phyloP scores from a whole-genome alignment of 2,113 vertebrate species.

The Callaeas wilsoni region DNA sequence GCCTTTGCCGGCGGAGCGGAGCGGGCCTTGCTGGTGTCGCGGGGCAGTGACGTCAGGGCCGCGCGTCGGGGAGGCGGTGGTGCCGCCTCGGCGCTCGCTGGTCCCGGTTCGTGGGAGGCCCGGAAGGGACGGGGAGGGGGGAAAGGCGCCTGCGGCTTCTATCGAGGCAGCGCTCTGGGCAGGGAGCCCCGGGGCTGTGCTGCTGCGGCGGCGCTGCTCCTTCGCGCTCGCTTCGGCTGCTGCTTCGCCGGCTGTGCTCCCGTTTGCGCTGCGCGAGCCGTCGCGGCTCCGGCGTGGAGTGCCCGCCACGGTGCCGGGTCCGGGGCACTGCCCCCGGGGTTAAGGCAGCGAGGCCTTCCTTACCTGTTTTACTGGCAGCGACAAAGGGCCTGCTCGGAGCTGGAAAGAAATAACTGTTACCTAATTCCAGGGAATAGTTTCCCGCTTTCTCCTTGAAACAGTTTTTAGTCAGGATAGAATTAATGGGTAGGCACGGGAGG shows the following conservation, averaged over 20 bases:
- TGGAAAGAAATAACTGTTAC: accelerated
- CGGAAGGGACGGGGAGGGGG: not conserved
- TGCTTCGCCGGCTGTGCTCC: not conserved
- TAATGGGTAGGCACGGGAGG: accelerated
- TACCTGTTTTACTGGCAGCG: accelerated
- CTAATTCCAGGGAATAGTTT: accelerated
- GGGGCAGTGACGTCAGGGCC: accelerated
- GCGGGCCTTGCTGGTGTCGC: not conserved
- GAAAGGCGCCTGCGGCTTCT: too few species aligned
- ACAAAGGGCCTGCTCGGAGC: not conserved
- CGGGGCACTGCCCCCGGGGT: accelerated
- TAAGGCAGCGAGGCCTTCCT: not conserved
- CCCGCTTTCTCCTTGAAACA: too few species aligned
- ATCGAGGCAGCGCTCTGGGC: not conserved
- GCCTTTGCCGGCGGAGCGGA: not conserved
- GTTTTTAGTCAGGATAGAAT: accelerated
- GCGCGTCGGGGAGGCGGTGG: not conserved
- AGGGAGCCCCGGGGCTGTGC: too few species aligned
- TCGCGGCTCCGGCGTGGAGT: not conserved
- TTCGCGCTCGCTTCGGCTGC: too few species aligned
- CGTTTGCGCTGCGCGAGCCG: not conserved
- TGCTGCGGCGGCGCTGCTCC: not conserved
- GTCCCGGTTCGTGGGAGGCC: not conserved
- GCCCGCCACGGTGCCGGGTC: not conserved
- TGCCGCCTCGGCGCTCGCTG: accelerated